These are phyloP conservation scores for Candoia aspera DNA, from an alignment of 2,113 vertebrate genomes.

Conservation along the genomic window DNA sequence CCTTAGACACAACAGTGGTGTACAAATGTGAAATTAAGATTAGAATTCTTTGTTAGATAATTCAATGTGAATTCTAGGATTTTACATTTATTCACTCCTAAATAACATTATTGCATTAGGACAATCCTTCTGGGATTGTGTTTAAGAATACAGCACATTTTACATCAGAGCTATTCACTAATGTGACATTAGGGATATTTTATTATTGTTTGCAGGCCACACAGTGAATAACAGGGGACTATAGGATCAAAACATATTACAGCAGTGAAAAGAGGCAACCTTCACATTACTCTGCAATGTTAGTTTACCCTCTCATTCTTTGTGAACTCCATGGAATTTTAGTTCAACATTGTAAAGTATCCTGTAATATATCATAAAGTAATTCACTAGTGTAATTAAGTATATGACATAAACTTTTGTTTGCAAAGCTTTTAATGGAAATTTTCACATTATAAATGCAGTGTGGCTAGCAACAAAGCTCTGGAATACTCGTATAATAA, in stretches of 20 bases:
- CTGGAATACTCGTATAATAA: conserved; percentile 8
- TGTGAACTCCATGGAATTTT: neutral
- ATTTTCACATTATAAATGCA: neutral
- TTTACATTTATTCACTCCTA: neutral
- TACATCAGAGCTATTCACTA: conserved; percentile 10
- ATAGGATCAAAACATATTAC: neutral
- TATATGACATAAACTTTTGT: neutral
- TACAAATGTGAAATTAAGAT: neutral
- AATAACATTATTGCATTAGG: neutral
- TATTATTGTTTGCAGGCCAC: conserved; percentile 10
- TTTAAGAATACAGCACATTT: neutral
- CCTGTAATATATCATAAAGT: rapidly evolving
- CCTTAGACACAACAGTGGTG: neutral
- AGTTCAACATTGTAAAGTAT: neutral
- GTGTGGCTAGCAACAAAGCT: conserved; percentile 12
- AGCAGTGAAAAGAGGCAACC: neutral
- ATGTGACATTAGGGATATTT: conserved; percentile 3
- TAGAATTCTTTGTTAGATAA: neutral
- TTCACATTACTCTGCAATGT: conserved; percentile 3
- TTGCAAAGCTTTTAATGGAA: neutral
- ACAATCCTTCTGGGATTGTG: neutral
- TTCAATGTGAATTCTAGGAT: neutral
- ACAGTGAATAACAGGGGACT: neutral
- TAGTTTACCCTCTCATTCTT: conserved; percentile 11
- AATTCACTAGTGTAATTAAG: neutral